Percentiles rank a stretch among this genome's conserved stretches.
These are phyloP conservation scores for Mastomys coucha DNA, from an alignment of 2,113 vertebrate species.

Conservation along the genomic window DNA sequence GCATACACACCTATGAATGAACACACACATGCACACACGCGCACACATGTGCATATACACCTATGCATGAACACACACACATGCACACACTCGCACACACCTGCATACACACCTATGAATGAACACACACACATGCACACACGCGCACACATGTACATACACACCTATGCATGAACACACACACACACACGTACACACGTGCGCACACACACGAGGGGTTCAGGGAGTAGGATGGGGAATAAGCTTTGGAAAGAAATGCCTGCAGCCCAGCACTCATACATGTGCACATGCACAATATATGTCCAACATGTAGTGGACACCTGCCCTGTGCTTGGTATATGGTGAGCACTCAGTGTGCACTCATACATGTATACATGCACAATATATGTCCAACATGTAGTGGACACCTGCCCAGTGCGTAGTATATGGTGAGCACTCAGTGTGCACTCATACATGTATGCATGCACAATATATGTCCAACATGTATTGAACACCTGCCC, in stretches of 20 bases:
- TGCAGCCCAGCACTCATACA: background rate
- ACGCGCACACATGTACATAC: no score
- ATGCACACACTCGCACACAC: no score
- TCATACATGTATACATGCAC: background rate
- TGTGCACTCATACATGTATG: background rate
- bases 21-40: no score
- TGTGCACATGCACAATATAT: background rate
- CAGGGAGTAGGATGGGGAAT: no score
- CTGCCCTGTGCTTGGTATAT: background rate
- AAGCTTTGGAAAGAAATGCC: background rate
- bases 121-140: no score
- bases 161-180: no score
- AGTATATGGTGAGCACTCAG: no score
- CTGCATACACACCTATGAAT: no score
- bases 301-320: background rate
- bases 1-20: no score
- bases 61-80: no score
- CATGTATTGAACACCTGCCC: background rate
- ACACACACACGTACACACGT: background rate
- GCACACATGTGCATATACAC: no score
- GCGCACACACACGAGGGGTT: background rate
- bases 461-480: background rate
- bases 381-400: background rate
- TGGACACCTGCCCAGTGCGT: background rate
- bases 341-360: no score